Conservation (phyloP, 2,113 vertebrate species). For the Malurus melanocephalus region DNA sequence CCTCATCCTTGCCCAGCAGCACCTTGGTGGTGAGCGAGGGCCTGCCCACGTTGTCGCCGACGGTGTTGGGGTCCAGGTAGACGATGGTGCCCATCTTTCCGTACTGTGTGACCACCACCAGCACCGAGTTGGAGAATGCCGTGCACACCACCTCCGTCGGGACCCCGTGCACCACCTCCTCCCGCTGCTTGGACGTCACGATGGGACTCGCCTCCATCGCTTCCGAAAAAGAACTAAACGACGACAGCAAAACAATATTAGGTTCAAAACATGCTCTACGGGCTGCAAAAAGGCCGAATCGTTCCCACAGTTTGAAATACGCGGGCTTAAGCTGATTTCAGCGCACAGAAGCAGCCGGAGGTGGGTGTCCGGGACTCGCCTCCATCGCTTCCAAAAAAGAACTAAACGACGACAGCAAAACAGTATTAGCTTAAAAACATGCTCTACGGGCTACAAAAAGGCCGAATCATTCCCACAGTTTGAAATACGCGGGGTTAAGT, state of each 20-base stretch:
- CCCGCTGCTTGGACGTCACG: conserved; percentile 79
- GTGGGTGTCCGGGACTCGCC: too few relatives aligned
- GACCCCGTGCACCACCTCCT: conserved; percentile 80
- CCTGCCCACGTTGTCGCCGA: conserved; percentile 76
- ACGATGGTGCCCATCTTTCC: conserved; percentile 92
- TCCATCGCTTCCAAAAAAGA: too few relatives aligned
- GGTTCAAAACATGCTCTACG: not conserved
- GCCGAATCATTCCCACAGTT: too few relatives aligned
- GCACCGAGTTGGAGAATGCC: conserved; percentile 88
- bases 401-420: too few relatives aligned
- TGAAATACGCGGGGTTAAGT: too few relatives aligned
- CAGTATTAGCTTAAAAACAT: too few relatives aligned
- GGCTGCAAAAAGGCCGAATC: not conserved
- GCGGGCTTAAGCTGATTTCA: not conserved
- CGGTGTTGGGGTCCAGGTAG: conserved; percentile 82
- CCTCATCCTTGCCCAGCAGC: conserved; percentile 93
- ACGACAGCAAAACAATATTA: accelerated
- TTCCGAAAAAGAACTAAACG: not conserved
- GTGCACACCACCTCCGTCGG: conserved; percentile 91
- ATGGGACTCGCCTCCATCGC: conserved; percentile 76
- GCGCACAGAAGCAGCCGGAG: too few relatives aligned
- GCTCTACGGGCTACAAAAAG: too few relatives aligned
- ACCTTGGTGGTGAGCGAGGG: conserved; percentile 85
- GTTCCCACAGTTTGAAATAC: not conserved
- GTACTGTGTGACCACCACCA: conserved; percentile 91